Conservation (phyloP, 2,113 vertebrate species). For the Thinocorus orbignyianus region DNA sequence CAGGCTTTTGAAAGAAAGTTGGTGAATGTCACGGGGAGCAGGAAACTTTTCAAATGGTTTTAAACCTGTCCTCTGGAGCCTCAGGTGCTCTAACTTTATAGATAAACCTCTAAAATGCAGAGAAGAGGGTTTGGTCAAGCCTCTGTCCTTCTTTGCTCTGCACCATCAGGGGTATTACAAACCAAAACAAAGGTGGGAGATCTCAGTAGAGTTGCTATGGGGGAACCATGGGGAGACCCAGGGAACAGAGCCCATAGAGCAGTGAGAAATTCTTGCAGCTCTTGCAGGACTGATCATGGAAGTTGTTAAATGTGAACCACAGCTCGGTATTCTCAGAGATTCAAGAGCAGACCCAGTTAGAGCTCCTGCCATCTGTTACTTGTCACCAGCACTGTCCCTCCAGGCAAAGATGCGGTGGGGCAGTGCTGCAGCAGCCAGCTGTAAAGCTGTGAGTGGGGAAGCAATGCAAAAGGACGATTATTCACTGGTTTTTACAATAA, state of each 20-base stretch:
- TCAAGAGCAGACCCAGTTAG: background rate
- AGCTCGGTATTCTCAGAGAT: background rate
- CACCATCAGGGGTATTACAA: background rate
- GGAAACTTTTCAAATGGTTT: background rate
- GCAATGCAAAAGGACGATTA: background rate
- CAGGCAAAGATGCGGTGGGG: background rate
- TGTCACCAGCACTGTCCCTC: background rate
- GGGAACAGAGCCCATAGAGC: background rate
- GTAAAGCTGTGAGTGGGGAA: background rate
- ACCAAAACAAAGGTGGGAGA: accelerated
- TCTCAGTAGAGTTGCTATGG: background rate
- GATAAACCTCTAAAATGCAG: background rate
- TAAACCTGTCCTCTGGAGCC: background rate
- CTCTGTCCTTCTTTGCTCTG: background rate
- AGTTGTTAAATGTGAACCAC: background rate
- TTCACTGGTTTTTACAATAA: background rate
- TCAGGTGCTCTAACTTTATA: background rate
- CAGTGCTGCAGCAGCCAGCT: background rate
- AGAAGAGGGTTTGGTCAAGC: background rate
- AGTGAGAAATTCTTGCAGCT: background rate
- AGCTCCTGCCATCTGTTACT: background rate
- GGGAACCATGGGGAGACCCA: background rate
- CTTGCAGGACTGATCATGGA: background rate
- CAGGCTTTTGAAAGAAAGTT: background rate
- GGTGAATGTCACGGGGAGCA: background rate